Evolutionary conservation across 2,797 vertebrate genomes (phyloP).

Genomic region (Caiman crocodilus): DNA sequence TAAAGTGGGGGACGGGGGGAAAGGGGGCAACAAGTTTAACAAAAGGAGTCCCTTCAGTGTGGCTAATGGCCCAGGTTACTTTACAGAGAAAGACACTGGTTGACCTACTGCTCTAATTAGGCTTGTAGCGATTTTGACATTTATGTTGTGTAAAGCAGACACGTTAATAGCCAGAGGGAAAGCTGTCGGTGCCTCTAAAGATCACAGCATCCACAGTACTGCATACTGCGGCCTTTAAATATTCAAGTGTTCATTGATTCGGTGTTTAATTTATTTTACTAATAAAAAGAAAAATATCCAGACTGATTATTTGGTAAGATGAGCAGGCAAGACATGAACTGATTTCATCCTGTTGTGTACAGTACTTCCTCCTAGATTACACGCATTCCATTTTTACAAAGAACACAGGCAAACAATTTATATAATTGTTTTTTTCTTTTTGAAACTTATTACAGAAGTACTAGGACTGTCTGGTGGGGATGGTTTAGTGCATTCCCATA

Average conservation of each 20-base stretch:
- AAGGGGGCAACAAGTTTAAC: constrained; percentile 48
- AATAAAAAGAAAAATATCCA: constrained; percentile 19
- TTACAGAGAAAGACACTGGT: constrained; percentile 60
- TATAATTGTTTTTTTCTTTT: background rate
- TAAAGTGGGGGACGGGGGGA: constrained; percentile 42
- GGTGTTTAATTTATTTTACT: constrained; percentile 24
- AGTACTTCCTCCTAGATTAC: background rate
- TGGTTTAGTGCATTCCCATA: background rate
- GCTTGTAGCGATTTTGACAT: constrained; percentile 73
- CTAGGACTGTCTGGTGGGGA: background rate
- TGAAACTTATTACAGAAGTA: constrained; percentile 40
- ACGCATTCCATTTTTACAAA: background rate
- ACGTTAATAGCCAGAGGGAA: constrained; percentile 75
- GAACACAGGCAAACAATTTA: constrained; percentile 28
- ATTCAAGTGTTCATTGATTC: constrained; percentile 57
- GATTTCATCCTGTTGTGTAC: rapidly evolving
- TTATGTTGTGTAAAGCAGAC: constrained; percentile 70
- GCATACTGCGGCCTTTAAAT: constrained; percentile 49
- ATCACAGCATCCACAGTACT: constrained; percentile 61
- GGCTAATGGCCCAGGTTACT: constrained; percentile 42
- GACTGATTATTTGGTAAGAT: constrained; percentile 2
- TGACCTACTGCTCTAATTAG: constrained; percentile 82
- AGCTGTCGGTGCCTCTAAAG: constrained; percentile 74
- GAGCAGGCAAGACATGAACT: background rate
- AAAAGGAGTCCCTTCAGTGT: constrained; percentile 44